Percentiles rank a stretch among this genome's conserved stretches.
Evolutionary conservation across 2,797 vertebrate genomes (phyloP).

Genomic region (Helostoma temminkii): DNA sequence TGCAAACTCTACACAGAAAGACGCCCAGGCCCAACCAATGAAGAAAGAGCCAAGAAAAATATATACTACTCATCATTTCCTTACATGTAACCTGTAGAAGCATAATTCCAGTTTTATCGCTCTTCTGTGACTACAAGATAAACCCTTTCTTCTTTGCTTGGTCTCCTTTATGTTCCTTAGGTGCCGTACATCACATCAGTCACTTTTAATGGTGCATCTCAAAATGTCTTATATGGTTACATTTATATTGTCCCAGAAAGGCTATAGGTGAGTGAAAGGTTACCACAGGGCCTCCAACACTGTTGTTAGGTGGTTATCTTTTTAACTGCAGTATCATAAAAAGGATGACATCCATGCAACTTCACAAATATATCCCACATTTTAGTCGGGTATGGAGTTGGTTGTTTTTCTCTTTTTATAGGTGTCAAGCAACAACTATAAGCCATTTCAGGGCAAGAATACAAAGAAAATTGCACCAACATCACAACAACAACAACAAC

Average conservation of each 20-base stretch:
- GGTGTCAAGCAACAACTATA: conserved; percentile 2
- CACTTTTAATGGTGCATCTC: background rate
- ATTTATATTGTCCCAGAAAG: conserved; percentile 14
- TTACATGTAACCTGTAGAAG: background rate
- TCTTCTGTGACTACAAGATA: background rate
- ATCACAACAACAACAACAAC: conserved; percentile 31
- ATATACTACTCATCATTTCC: background rate
- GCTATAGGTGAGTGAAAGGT: background rate
- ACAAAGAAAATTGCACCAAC: conserved; percentile 15
- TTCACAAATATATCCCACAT: background rate
- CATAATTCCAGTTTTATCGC: background rate
- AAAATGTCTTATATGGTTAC: background rate
- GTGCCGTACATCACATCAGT: background rate
- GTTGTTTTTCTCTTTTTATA: conserved; percentile 23
- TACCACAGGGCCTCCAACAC: background rate
- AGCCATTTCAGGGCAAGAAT: background rate
- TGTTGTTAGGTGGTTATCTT: conserved; percentile 7
- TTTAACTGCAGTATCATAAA: background rate
- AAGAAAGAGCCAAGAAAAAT: background rate
- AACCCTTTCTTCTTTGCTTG: background rate
- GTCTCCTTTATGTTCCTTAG: background rate
- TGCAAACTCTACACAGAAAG: too few relatives aligned
- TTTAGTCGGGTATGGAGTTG: background rate
- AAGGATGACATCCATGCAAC: background rate
- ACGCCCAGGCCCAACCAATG: too few relatives aligned